Evolutionary conservation across 2,888 invertebrate genomes (phyloP), one percentile per base, ranked within the genome.

Genomic region (Ptilodon capucinus): DNA sequence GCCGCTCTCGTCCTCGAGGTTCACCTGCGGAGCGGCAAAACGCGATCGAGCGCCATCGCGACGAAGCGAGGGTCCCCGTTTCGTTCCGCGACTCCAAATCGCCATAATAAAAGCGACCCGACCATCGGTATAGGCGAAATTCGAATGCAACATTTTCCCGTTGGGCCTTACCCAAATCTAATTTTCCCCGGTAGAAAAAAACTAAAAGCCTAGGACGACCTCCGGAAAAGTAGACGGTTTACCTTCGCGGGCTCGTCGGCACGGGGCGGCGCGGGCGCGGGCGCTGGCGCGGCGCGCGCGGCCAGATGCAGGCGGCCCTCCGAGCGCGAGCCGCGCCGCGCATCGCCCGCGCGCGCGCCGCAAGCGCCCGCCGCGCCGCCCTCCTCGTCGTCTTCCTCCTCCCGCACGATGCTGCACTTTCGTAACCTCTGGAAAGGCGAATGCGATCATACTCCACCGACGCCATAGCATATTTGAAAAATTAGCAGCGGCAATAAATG

Each of bases 341-440:
- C 74, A 61, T 83, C 64, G 91, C 88, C 40, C 92, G 93, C 51
- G 93, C 94, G 48, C 92, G 91, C 50, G 91, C 82, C 42, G 84
- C 88, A 50, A 92, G 91, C 63, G 92, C 93, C 70, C 61, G 92
- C 91, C 51, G 57, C 92, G 76, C 35, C 92, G 81, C 55, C 92
- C 65, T 96, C 97, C 71, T 98, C 97, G 74, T 96, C 95, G 71
- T 97, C 97, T 67, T 98, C 98, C 79, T 98, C 98, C 76, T 97
- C 97, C 66, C 97, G 95, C 17, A 98, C 97, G 69, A 98, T 97
- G 73, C 97, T 97, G 87, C 97, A 98, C 76, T 97, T 97, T 42
- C 97, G 93, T 18, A 94, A 94, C 42, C 96, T 92, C 91, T 94
- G 83, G 9, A 38, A 16, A 8, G 9, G 3, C 9, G 9, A 28